phyloP scores from a whole-genome alignment of 2,797 vertebrate species.

The Lagocephalus sceleratus region DNA sequence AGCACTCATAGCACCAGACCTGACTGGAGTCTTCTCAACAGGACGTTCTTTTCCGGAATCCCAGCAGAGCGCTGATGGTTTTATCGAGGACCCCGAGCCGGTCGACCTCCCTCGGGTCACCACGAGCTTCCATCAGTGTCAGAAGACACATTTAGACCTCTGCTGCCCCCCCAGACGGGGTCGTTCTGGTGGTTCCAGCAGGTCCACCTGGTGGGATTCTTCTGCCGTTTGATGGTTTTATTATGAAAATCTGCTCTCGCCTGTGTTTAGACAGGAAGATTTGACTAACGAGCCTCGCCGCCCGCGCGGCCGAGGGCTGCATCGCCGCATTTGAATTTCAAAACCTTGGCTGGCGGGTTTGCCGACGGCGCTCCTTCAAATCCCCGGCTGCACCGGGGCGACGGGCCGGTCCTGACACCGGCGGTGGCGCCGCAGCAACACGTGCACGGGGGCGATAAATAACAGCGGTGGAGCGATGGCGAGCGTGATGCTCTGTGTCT shows the following conservation, averaged over 20 bases:
- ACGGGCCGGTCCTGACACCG: conserved; percentile 55
- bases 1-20: too few species aligned
- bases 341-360: conserved; percentile 35
- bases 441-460: conserved; percentile 58
- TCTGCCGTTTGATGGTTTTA: conserved; percentile 35
- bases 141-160: too few species aligned
- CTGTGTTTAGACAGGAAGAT: conserved; percentile 40
- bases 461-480: conserved; percentile 44
- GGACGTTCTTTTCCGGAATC: too few species aligned
- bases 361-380: conserved; percentile 51
- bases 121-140: too few species aligned
- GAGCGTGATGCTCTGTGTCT: conserved; percentile 37
- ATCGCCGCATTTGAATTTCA: conserved; percentile 55
- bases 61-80: too few species aligned
- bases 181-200: too few species aligned
- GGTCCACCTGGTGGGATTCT: too few species aligned
- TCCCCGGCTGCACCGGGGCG: conserved; percentile 48
- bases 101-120: too few species aligned
- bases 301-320: conserved; percentile 57
- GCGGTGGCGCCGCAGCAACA: conserved; percentile 55
- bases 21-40: too few species aligned
- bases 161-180: not conserved
- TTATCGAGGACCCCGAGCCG: too few species aligned
- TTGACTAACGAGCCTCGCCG: conserved; percentile 60
- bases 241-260: conserved; percentile 64